Evolutionary conservation across 2,113 vertebrate genomes (phyloP).

Genomic region (Ceyx melanurus): DNA sequence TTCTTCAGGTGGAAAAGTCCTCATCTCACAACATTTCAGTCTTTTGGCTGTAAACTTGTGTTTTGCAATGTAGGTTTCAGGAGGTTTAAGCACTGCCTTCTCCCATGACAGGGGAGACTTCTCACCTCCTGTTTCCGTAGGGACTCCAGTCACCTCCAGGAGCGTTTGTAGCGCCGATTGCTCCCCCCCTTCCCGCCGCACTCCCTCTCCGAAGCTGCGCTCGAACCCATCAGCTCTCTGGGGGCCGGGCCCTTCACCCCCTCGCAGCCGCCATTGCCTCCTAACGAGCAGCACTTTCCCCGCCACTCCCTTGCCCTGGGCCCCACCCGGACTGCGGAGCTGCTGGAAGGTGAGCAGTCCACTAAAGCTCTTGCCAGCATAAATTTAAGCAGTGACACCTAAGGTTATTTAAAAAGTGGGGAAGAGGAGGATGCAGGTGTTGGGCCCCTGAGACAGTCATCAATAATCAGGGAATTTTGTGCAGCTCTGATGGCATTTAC

Average conservation of each 20-base stretch:
- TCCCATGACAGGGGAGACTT: accelerated
- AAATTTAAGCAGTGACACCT: background rate
- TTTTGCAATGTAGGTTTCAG: background rate
- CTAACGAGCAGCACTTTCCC: background rate
- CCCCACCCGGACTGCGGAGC: background rate
- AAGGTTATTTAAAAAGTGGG: background rate
- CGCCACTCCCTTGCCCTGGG: background rate
- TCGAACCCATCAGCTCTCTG: accelerated
- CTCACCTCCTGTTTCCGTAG: background rate
- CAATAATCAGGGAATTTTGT: background rate
- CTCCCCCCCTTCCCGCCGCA: accelerated
- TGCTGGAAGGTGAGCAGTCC: background rate
- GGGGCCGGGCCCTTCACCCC: background rate
- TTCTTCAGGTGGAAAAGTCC: background rate
- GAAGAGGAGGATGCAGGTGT: background rate
- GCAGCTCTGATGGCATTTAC: background rate
- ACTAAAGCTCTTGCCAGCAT: background rate
- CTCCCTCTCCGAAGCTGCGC: accelerated
- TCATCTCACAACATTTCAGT: background rate
- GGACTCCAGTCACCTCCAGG: accelerated
- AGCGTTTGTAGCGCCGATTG: accelerated
- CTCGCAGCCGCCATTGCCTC: accelerated
- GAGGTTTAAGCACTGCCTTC: accelerated
- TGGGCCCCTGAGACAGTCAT: background rate
- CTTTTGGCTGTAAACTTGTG: accelerated